Evolutionary conservation across 2,888 invertebrate species (phyloP).

Genomic region (Netelia melanura): DNA sequence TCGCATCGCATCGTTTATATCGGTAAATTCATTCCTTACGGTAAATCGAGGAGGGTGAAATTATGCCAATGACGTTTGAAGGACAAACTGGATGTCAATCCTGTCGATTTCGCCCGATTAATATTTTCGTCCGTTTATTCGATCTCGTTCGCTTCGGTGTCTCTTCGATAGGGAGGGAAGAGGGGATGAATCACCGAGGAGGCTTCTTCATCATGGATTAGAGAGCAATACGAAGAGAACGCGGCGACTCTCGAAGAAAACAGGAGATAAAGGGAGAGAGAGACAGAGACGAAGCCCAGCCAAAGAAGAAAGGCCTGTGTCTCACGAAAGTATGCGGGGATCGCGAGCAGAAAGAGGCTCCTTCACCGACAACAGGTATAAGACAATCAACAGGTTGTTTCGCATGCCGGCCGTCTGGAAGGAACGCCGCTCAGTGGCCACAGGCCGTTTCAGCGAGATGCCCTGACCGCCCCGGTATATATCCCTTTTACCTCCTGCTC

Average conservation of each 20-base stretch:
- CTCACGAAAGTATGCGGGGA: conserved; percentile 74
- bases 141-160: conserved; percentile 7
- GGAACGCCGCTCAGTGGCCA: conserved; percentile 70
- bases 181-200: conserved; percentile 11
- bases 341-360: conserved; percentile 74
- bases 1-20: too few relatives aligned
- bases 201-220: conserved; percentile 33
- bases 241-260: conserved; percentile 10
- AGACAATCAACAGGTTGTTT: conserved; percentile 83
- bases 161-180: neutral
- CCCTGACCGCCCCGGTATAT: conserved; percentile 44
- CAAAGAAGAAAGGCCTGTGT: conserved; percentile 55
- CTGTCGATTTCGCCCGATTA: neutral
- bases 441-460: conserved; percentile 64
- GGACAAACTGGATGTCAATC: neutral
- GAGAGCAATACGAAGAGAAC: conserved; percentile 2
- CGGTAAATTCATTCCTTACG: neutral
- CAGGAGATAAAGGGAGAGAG: conserved; percentile 9
- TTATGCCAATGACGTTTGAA: neutral
- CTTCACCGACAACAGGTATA: conserved; percentile 78
- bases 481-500: conserved; percentile 65
- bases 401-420: conserved; percentile 79
- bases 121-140: conserved; percentile 25
- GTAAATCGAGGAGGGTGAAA: neutral
- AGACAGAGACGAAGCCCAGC: neutral